Base-by-base conservation (phyloP, 2,888 invertebrate species). In the Lysandra bellargus region DNA sequence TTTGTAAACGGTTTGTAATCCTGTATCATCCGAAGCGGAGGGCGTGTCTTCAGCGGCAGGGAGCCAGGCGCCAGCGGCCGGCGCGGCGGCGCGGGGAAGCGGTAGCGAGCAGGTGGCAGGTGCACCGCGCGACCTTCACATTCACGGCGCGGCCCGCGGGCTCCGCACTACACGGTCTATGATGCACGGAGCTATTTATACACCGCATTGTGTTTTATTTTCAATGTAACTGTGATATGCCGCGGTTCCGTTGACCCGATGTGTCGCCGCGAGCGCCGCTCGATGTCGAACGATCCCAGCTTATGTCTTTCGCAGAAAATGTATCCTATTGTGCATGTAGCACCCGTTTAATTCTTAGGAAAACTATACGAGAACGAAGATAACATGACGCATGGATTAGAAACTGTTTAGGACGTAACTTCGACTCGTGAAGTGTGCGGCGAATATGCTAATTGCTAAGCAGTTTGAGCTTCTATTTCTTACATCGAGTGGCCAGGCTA, bases 111-210 rank as follows among this genome's bases (percentile, higher is more conserved):
- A 74, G 37, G 73, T 44, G n/a, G 49, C 75, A 75, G 74, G 74
- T 75, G 75, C 75, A 49, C 44, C 23, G 49, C 44, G 49, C 49
- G 75, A 44, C 75, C 75, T 75, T 75, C 75, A 49, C 44, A 49
- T 30, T 49, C 49, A 49, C 74, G 74, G 44, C 44, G 74, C 74
- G 40, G 40, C 49, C 53, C 57, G 57, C 57, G 57, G 49, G 75
- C 33, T 75, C 75, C 23, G 9, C 23, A 33, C 69, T 69, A 23
- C n/a, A 57, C 61, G 23, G 61, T 61, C 74, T 74, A 40, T 74
- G 44, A 75, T 44, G 75, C 23, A 49, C 44, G 49, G 12, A 23
- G 75, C 49, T 75, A 75, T 75, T 75, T 49, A 75, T 75, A 75
- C 49, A 49, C 23, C 69, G 69, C 33, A 69, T 33, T 37, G 33